Base-by-base conservation (phyloP, 2,797 vertebrate genomes). In the Atherinosoma microstoma region DNA sequence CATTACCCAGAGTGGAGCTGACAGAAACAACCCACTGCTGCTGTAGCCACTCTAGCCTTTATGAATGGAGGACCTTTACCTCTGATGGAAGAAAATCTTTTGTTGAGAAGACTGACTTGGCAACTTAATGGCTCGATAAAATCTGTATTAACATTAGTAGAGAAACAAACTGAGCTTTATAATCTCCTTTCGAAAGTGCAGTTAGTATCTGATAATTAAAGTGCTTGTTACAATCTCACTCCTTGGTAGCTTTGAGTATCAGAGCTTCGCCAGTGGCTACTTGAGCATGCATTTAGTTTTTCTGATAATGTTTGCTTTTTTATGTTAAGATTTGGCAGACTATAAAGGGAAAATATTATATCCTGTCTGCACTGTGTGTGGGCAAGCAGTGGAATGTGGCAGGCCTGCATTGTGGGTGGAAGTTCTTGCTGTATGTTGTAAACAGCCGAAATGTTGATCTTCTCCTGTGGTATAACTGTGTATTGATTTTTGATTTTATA, bases 381-480 rank as follows among this genome's bases (percentile, higher is more conserved):
- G 92, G 90, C 88, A 89, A 82, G 38, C 70, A 10, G 70, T 75
- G 84, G 85, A 90, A 89, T 91, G 87, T 74, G 54, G 69, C 84
- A 67, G 73, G 77, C 64, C 69, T 78, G 78, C 75, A 79, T 85
- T 88, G 73, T 27, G 68, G 74, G 67, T 80, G 85, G 83, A 90
- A 85, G 73, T 85, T 89, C 80, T 82, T 79, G 80, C 87, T 79
- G 76, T 89, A 87, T 73, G 80, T 89, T 91, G 87, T 92, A 90
- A 94, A 92, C 92, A 92, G 80, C 71, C 78, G 89, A 84, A 91
- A 84, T 88, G 86, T 90, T 90, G 77, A 91, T 90, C 84, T 83
- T 80, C 87, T 82, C 64, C 77, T 68, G 45, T 70, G 68, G 67
- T 86, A 69, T 75, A 73, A 75, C 42, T 86, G 81, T 88, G 77